Evolutionary conservation across 1,140 invertebrate genomes (phyloP), one percentile per base, ranked within the genome.

Genomic region (Scaptomyza graminum): DNA sequence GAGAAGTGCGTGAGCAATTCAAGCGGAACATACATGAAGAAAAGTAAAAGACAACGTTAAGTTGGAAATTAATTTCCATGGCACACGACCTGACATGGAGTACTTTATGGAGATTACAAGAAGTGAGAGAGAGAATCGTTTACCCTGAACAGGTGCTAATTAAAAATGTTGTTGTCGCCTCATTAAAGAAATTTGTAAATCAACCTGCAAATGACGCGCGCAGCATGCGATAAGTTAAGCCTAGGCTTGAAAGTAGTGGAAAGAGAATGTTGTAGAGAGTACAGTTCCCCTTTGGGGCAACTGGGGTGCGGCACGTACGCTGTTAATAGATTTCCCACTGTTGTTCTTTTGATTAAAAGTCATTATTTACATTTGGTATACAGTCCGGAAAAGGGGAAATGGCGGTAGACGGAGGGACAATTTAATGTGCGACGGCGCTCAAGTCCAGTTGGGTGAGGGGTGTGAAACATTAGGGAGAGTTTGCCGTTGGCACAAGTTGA

Each of bases 101-200:
- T 54, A 73, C 65, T 84, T 80, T 85, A 81, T 85, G 77, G 74
- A 81, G 78, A 78, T 83, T 83, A 76, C 65, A 12, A 41, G 7
- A 34, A 34, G 31, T 34, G 31, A 34, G 65, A 31, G 18, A 18
- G 52, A 52, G 44, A 63, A 56, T 37, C 56, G 16, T 56, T 51
- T 47, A 41, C 47, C 70, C 37, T 55, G 63, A 69, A 73, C 78
- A 87, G 78, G 82, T 88, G 79, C 83, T 88, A 88, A 88, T 88
- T 88, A 88, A 88, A 88, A 88, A 83, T 83, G 79, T 83, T 88
- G 83, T 88, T 57, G 83, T 74, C 73, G 79, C 64, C 79, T 75
- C 83, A 79, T 88, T 88, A 83, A 83, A 67, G 72, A 79, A 88
- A 87, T 87, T 87, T 87, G 78, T 87, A 75, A 81, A 88, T 87